Evolutionary conservation across 2,113 vertebrate genomes (phyloP).

Genomic region (Myiozetetes cayanensis): DNA sequence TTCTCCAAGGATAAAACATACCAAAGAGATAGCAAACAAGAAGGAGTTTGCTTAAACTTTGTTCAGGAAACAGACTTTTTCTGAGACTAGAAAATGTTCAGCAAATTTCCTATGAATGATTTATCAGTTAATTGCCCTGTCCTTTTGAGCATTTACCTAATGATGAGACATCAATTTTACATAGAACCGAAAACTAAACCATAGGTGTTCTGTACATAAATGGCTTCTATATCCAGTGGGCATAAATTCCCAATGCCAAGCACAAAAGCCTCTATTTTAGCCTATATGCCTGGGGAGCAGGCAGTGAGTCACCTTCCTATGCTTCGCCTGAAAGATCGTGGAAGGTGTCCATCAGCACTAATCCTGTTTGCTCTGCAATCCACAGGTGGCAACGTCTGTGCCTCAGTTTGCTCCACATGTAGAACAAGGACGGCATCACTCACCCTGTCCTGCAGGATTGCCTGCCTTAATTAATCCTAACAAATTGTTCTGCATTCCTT

Average conservation of each 20-base stretch:
- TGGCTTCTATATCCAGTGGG: neutral
- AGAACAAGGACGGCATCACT: neutral
- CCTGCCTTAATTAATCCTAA: neutral
- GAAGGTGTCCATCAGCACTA: neutral
- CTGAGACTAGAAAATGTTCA: neutral
- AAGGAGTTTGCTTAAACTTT: conserved; percentile 29
- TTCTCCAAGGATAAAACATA: neutral
- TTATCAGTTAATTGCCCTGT: neutral
- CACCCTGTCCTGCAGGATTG: neutral
- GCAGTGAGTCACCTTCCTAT: neutral
- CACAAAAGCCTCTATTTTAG: neutral
- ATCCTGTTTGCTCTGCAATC: neutral
- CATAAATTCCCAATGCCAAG: neutral
- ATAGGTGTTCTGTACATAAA: neutral
- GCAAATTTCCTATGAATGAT: neutral
- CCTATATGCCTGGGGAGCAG: neutral
- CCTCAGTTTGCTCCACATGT: neutral
- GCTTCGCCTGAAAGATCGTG: neutral
- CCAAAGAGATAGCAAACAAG: neutral
- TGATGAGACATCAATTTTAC: neutral
- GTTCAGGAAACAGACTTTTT: neutral
- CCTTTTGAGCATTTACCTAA: neutral
- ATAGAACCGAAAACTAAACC: neutral
- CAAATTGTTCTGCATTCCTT: neutral
- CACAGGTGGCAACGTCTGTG: neutral